These are phyloP conservation scores for Hydriomena furcata DNA, from an alignment of 2,888 invertebrate genomes.

Conservation along the genomic window DNA sequence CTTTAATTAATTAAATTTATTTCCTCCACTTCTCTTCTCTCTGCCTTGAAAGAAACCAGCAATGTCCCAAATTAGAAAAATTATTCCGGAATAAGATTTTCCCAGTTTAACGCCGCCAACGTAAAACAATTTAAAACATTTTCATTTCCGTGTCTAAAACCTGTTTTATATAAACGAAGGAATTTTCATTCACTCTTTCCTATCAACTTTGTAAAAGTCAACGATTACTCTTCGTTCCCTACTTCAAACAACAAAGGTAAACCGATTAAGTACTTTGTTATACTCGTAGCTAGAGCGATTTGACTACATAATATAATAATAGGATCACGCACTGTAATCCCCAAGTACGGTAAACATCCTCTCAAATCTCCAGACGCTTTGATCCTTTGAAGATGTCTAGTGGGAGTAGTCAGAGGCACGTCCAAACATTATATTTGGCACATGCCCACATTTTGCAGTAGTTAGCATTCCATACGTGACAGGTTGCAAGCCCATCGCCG, in stretches of 20 bases:
- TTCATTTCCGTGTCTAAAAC: slow-evolving; percentile 1
- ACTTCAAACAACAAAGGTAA: slow-evolving; percentile 1
- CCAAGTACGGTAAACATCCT: too few relatives aligned
- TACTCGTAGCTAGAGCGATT: background rate
- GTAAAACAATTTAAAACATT: background rate
- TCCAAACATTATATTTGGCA: too few relatives aligned
- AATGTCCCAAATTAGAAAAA: slow-evolving; percentile 13
- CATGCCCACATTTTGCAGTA: too few relatives aligned
- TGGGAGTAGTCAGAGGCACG: too few relatives aligned
- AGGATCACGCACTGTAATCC: too few relatives aligned
- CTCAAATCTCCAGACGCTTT: too few relatives aligned
- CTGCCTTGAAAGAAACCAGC: slow-evolving; percentile 12
- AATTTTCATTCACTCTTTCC: slow-evolving; percentile 7
- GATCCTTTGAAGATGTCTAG: too few relatives aligned
- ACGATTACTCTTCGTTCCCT: slow-evolving; percentile 17
- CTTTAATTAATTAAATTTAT: slow-evolving; percentile 1
- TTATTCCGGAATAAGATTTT: background rate
- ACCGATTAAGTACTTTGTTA: background rate
- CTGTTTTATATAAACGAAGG: slow-evolving; percentile 5
- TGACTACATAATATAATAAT: too few relatives aligned
- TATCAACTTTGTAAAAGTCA: slow-evolving; percentile 25
- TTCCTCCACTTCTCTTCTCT: background rate
- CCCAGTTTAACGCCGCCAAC: background rate
- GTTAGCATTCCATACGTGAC: too few relatives aligned
- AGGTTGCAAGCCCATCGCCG: too few relatives aligned